Conservation (phyloP, 2,888 invertebrate genomes). For the Tribolium freemani region DNA sequence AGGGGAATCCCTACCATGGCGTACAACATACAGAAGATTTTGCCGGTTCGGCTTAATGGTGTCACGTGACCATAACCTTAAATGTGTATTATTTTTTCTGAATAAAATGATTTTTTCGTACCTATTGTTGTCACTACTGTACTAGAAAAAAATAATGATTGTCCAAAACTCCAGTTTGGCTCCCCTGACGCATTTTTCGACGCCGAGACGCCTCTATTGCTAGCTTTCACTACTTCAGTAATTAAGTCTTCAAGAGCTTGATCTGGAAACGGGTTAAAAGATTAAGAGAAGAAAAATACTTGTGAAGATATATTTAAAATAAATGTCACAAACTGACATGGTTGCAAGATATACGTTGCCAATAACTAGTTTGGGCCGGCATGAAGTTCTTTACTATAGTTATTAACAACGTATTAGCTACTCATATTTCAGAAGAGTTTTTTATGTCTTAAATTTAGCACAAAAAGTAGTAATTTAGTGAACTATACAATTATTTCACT, state of each 20-base stretch:
- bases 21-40: slow-evolving; percentile 90
- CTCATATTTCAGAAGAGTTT: too few relatives aligned
- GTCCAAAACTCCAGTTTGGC: slow-evolving; percentile 92
- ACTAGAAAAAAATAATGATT: slow-evolving; percentile 89
- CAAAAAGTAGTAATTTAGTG: too few relatives aligned
- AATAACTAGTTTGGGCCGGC: too few relatives aligned
- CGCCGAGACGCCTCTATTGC: slow-evolving; percentile 84
- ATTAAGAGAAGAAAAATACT: not conserved
- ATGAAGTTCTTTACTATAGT: too few relatives aligned
- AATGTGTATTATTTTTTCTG: slow-evolving; percentile 42
- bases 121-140: slow-evolving; percentile 93
- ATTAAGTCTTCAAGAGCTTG: slow-evolving; percentile 81
- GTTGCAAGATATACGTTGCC: too few relatives aligned
- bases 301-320: too few relatives aligned
- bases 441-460: too few relatives aligned
- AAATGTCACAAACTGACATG: too few relatives aligned
- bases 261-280: slow-evolving; percentile 70
- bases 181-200: slow-evolving; percentile 82
- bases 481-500: too few relatives aligned
- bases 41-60: slow-evolving; percentile 87
- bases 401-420: too few relatives aligned
- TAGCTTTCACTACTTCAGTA: slow-evolving; percentile 79
- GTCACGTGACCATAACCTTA: slow-evolving; percentile 92
- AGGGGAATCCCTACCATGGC: slow-evolving; percentile 89
- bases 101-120: slow-evolving; percentile 58